Conservation (phyloP, 2,888 invertebrate genomes). For the Phania funesta region DNA sequence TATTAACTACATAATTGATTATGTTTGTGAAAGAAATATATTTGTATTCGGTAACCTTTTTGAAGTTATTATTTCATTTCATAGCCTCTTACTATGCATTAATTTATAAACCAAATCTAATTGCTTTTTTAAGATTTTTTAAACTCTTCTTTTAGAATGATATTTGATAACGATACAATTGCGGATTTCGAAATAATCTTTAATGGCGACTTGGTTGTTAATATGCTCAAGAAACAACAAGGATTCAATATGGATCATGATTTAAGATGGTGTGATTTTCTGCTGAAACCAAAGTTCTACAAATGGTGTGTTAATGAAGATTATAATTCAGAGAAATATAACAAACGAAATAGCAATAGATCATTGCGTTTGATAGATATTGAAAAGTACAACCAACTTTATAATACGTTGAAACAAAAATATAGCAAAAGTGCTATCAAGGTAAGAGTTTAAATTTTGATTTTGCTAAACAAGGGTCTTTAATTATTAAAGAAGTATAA, state of each 20-base stretch:
- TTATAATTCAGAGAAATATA: conserved; percentile 51
- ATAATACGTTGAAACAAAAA: conserved; percentile 87
- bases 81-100: neutral
- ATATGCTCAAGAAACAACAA: conserved; percentile 11
- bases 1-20: too few species aligned
- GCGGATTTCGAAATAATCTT: conserved; percentile 72
- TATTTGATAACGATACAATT: conserved; percentile 67
- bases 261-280: conserved; percentile 74
- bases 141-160: conserved; percentile 71
- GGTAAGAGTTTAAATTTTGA: conserved; percentile 79
- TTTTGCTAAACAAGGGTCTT: neutral
- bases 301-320: conserved; percentile 71
- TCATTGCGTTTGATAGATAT: conserved; percentile 86
- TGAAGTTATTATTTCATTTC: neutral
- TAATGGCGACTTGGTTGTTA: conserved; percentile 57
- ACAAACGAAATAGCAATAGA: conserved; percentile 5
- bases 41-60: too few species aligned
- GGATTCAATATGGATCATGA: conserved; percentile 45
- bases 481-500: too few species aligned
- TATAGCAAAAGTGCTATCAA: conserved; percentile 88
- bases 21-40: too few species aligned
- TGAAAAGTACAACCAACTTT: conserved; percentile 86
- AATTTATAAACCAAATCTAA: neutral
- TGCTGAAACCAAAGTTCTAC: conserved; percentile 81
- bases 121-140: conserved; percentile 71